Conservation (phyloP, 2,888 invertebrate genomes). For the Ecliptopera silaceata region DNA sequence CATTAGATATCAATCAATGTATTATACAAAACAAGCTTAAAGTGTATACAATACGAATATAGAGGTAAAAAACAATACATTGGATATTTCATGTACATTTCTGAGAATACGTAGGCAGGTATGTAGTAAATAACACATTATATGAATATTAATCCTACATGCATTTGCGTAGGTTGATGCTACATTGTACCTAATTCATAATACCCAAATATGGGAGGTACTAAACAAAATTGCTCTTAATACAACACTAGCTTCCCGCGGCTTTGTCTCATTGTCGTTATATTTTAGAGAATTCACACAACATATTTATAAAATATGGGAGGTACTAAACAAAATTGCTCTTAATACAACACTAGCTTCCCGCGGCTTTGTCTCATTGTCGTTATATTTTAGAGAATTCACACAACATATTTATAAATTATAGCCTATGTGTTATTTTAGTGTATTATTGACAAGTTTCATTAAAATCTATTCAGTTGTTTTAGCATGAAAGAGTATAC, state of each 20-base stretch:
- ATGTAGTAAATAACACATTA: conserved; percentile 35
- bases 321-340: conserved; percentile 17
- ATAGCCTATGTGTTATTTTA: no score
- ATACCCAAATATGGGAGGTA: conserved; percentile 26
- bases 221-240: conserved; percentile 17
- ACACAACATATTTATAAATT: no score
- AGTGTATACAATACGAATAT: neutral
- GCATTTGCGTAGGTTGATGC: conserved; percentile 44
- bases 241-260: no score
- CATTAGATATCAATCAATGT: neutral
- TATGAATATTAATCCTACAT: conserved; percentile 41
- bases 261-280: no score
- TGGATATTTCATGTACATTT: conserved; percentile 13
- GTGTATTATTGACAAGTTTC: no score
- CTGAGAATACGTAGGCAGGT: conserved; percentile 33
- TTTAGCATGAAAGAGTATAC: no score
- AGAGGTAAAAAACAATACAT: conserved; percentile 1
- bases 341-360: neutral
- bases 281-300: no score
- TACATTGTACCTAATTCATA: conserved; percentile 26
- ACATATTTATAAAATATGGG: no score
- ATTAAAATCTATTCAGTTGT: no score
- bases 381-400: no score
- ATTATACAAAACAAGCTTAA: neutral
- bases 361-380: no score